These are phyloP conservation scores for Clamator glandarius DNA, from an alignment of 2,797 vertebrate genomes.

Conservation along the genomic window DNA sequence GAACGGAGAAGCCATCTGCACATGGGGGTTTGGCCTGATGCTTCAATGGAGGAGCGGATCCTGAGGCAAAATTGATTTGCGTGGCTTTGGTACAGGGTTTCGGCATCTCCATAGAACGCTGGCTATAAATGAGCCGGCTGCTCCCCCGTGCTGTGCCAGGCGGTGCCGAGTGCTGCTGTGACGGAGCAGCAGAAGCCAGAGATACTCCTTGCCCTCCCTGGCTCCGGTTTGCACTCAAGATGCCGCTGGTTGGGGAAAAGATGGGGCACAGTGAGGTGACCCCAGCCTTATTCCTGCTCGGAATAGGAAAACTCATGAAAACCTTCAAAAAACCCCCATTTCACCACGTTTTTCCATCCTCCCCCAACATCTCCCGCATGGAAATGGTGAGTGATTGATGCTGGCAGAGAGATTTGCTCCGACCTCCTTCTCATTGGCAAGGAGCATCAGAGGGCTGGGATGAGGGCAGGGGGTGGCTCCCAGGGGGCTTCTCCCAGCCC, in stretches of 20 bases:
- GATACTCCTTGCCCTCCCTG: neutral
- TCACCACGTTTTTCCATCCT: rapidly evolving
- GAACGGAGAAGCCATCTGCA: neutral
- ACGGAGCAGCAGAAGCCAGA: rapidly evolving
- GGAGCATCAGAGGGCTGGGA: rapidly evolving
- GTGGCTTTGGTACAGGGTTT: neutral
- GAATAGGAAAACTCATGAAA: neutral
- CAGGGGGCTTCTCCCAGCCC: rapidly evolving
- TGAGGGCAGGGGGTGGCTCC: neutral
- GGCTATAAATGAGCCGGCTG: neutral
- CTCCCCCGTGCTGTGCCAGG: neutral
- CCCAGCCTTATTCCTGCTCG: neutral
- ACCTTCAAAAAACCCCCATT: neutral
- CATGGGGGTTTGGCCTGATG: rapidly evolving
- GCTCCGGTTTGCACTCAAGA: neutral
- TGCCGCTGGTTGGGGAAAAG: neutral
- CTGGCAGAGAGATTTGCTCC: neutral
- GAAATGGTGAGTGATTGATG: rapidly evolving
- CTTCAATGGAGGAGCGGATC: neutral
- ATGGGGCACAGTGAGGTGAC: rapidly evolving
- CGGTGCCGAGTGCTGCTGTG: neutral
- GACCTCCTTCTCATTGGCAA: neutral
- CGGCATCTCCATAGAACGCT: neutral
- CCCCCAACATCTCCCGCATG: rapidly evolving
- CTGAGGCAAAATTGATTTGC: neutral